Evolutionary conservation across 2,888 invertebrate genomes (phyloP).

Genomic region (Agonopterix heracliana): DNA sequence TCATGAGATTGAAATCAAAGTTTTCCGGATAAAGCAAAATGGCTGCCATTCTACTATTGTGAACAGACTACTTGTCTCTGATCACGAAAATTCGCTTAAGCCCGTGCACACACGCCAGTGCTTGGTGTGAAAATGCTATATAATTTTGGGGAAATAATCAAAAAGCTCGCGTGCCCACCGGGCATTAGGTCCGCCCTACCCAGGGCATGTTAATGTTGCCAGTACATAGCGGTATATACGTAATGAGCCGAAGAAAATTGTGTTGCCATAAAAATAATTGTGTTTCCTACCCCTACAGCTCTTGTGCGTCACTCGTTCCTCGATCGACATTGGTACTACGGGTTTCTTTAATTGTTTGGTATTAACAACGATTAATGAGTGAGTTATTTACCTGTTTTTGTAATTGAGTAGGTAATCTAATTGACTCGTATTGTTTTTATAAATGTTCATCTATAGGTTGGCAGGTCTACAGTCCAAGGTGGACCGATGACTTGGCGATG

Average conservation of each 20-base stretch:
- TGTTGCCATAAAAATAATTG: conserved; percentile 76
- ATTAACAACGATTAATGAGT: no score
- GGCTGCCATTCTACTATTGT: conserved; percentile 28
- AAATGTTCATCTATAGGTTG: no score
- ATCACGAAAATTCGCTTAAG: conserved; percentile 55
- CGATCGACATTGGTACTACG: conserved; percentile 16
- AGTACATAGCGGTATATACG: conserved; percentile 64
- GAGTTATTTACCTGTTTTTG: no score
- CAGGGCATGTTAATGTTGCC: conserved; percentile 71
- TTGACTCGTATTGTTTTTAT: no score
- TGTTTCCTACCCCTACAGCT: conserved; percentile 53
- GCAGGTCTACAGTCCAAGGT: no score
- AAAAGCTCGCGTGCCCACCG: conserved; percentile 71
- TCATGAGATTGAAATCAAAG: conserved; percentile 9
- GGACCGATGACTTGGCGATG: no score
- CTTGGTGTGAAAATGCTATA: conserved; percentile 73
- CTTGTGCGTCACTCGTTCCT: conserved; percentile 44
- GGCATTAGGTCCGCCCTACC: conserved; percentile 69
- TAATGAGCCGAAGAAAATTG: conserved; percentile 75
- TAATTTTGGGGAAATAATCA: conserved; percentile 74
- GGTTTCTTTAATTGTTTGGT: not conserved
- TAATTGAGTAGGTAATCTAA: no score
- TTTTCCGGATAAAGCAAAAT: conserved; percentile 25
- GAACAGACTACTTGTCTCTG: conserved; percentile 44
- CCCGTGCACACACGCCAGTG: conserved; percentile 43